Percentiles rank a stretch among this genome's conserved stretches.
These are phyloP conservation scores for Sturnus vulgaris DNA, from an alignment of 2,113 vertebrate species.

Conservation along the genomic window DNA sequence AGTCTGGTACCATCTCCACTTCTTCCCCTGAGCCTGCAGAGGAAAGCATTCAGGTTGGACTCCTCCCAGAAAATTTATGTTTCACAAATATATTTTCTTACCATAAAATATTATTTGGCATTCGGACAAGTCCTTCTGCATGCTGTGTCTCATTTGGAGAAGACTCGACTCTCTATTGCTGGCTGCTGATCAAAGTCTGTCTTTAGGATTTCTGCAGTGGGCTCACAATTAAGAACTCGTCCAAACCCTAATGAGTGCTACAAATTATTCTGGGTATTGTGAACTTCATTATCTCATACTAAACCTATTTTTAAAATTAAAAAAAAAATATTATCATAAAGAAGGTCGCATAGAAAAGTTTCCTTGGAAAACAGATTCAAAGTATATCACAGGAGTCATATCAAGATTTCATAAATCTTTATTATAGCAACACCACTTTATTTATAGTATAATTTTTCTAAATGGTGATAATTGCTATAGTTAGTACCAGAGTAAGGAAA, in stretches of 20 bases:
- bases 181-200: not conserved
- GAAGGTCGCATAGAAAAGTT: not conserved
- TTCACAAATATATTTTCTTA: not conserved
- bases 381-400: not conserved
- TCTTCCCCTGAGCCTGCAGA: not conserved
- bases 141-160: not conserved
- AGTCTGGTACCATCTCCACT: not conserved
- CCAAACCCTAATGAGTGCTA: not conserved
- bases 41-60: not conserved
- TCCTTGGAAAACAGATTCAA: not conserved
- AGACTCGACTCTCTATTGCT: not conserved
- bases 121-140: not conserved
- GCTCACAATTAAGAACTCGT: not conserved
- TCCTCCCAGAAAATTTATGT: not conserved
- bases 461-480: not conserved
- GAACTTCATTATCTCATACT: not conserved
- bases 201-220: not conserved
- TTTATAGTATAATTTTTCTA: not conserved
- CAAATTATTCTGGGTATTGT: not conserved
- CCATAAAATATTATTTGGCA: not conserved
- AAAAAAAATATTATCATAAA: not conserved
- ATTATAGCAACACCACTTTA: not conserved
- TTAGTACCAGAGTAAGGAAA: not conserved
- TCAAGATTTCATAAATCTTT: not conserved
- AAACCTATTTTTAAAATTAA: not conserved